Base-by-base conservation (phyloP, 2,888 invertebrate genomes). In the Torymus auratus region DNA sequence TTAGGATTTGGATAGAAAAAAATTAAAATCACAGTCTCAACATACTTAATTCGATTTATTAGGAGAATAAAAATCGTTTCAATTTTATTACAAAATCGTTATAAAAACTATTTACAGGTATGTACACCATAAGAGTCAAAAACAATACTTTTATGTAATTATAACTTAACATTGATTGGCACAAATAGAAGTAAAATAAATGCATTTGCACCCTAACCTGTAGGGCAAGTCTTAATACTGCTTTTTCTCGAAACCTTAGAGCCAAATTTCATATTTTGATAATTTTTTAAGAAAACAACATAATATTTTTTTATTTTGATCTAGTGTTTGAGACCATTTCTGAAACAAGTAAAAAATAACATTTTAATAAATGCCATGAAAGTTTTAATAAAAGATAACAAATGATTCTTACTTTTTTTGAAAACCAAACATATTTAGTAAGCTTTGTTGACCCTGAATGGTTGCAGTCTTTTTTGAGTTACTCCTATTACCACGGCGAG, bases 341-440 rank as follows among this genome's bases (percentile, higher is more conserved):
- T 82, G 50, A 65, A 82, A 82, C 12, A 73, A 77, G 7, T 41
- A 41, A 53, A 68, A 56, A 68, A 55, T 20, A 28, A 12, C 4
- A 70, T 13, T 52, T 56, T 67, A 71, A 20, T 53, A 61, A 28
- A 15, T 61, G 5, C 41, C 41, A 41, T 41, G 7, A 41, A 23
- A 14, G 20, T 53, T 52, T 61, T 20, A n/a, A 14, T 60, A 67
- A 56, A 62, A 55, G 62, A 52, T 13, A 60, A 58, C 13, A 50
- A 15, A 41, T 50, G 13, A 14, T 13, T 53, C 77, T 87, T 90
- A 94, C 92, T 93, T 93, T 87, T 93, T 94, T 86, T 94, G 92
- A 86, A 94, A 95, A 23, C 94, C 94, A 89, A 94, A 95, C 91
- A 92, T 94, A 88, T 93, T 93, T n/a, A 95, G 88, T 84, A 94